Evolutionary conservation across 2,888 invertebrate genomes (phyloP), one percentile per base, ranked within the genome.

Genomic region (Drosophila putrida): DNA sequence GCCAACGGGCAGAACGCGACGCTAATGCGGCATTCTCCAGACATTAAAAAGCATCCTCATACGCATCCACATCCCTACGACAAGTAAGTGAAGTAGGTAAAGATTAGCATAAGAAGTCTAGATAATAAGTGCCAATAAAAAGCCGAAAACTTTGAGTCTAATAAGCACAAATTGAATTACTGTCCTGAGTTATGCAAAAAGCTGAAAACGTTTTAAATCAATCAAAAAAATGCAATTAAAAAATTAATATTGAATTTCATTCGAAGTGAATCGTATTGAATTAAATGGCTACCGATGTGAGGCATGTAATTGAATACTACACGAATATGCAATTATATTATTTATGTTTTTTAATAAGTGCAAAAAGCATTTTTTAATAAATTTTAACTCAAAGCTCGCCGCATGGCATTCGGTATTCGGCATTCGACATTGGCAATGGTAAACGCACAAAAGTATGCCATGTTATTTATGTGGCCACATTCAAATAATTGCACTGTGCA

Each of bases 1-100:
- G 90, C 85, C 59, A 91, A 90, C 74, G 82, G 87, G 4, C 91
- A 90, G 68, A 92, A 89, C 75, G 91, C 90, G 73, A 92, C 92
- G 44, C 76, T 92, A 43, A 88, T 91, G 85, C 90, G 92, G 15
- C 88, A 85, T 49, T 84, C 85, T 66, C 90, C 92, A 66, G 92
- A 91, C 83, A 90, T 91, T 79, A 92, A 89, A 86, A 82, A 79
- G 44, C 80, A 80, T 59, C 68, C 79, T 43, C 79, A 78, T 28
- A 44, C 69, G 44, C 84, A 91, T 84, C 88, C 90, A 27, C 87
- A 91, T 86, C 88, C 90, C 64, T 91, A 92, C 73, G 90, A 88
- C 78, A 92, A 92, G 88, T 92, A 89, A 90, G 85, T 51, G 49
- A 63, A 61, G 43, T 61, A 61, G 53, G 33, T 54, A 47, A 10